Percentiles rank a stretch among this genome's conserved stretches.
These are phyloP conservation scores for Podabrus alpinus DNA, from an alignment of 2,888 invertebrate species.

Conservation along the genomic window DNA sequence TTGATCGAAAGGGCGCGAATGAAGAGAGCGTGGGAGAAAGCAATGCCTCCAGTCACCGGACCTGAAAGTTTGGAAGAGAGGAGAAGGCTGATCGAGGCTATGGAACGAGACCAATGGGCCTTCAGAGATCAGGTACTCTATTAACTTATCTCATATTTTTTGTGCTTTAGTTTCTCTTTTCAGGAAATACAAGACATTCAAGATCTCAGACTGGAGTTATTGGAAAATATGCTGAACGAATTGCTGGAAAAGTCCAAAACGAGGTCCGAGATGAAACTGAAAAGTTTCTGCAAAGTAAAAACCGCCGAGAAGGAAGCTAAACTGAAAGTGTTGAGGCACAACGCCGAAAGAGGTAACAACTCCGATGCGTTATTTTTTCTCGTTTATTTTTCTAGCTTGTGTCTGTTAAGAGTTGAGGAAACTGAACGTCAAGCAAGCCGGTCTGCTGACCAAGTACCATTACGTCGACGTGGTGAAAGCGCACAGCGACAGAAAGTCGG, in stretches of 20 bases:
- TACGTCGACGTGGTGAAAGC: constrained; percentile 57
- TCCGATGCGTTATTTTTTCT: neutral
- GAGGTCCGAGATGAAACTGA: constrained; percentile 58
- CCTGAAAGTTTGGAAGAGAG: constrained; percentile 64
- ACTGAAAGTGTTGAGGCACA: constrained; percentile 61
- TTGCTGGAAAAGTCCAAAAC: constrained; percentile 57
- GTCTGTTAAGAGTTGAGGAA: constrained; percentile 56
- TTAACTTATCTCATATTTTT: neutral
- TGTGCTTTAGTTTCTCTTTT: constrained; percentile 6
- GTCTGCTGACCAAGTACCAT: constrained; percentile 52
- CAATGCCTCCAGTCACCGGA: constrained; percentile 61
- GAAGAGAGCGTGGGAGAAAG: constrained; percentile 66
- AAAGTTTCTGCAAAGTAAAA: constrained; percentile 58
- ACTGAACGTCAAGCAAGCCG: constrained; percentile 53
- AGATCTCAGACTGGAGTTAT: constrained; percentile 68
- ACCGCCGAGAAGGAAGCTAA: constrained; percentile 62
- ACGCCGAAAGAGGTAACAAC: constrained; percentile 58
- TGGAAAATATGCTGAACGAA: constrained; percentile 66
- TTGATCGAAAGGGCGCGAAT: constrained; percentile 72
- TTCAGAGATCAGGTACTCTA: constrained; percentile 71
- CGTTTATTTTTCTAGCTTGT: neutral
- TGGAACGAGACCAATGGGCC: constrained; percentile 83
- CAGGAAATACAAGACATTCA: constrained; percentile 75
- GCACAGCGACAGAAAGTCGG: constrained; percentile 63
- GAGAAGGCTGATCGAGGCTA: constrained; percentile 71